These are phyloP conservation scores for Drosophila anomalipes DNA, from an alignment of 2,888 invertebrate genomes.

Conservation along the genomic window DNA sequence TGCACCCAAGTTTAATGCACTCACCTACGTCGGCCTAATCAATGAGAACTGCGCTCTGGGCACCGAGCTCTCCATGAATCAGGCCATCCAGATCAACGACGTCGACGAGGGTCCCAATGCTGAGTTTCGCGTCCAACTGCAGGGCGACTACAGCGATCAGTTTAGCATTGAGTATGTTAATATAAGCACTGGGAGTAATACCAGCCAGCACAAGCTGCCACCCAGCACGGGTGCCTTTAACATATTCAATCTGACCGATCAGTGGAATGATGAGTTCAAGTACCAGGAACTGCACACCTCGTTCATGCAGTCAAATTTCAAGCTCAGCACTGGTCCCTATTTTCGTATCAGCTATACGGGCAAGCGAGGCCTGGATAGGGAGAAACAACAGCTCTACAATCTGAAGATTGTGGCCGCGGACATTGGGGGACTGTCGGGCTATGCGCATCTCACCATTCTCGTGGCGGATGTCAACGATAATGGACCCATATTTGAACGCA, in stretches of 20 bases:
- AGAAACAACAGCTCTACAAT: conserved; percentile 89
- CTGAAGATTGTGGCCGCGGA: conserved; percentile 91
- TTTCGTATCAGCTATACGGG: conserved; percentile 83
- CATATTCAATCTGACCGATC: conserved; percentile 84
- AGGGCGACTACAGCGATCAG: conserved; percentile 91
- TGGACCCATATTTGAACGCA: conserved; percentile 89
- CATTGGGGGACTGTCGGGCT: conserved; percentile 90
- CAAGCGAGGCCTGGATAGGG: conserved; percentile 89
- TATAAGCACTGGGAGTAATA: conserved; percentile 85
- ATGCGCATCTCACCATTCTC: conserved; percentile 89
- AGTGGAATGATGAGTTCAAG: conserved; percentile 84
- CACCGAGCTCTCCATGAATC: conserved; percentile 89
- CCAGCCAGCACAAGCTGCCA: conserved; percentile 57
- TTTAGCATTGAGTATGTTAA: conserved; percentile 88
- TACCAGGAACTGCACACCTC: conserved; percentile 83
- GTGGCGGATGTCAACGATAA: conserved; percentile 94
- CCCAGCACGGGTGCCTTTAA: conserved; percentile 83
- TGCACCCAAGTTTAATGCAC: conserved; percentile 91
- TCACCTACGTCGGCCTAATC: conserved; percentile 91
- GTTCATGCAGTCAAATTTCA: conserved; percentile 81
- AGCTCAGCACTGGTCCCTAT: conserved; percentile 78
- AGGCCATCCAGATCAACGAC: conserved; percentile 90
- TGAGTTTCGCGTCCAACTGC: conserved; percentile 89
- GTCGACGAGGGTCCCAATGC: conserved; percentile 90
- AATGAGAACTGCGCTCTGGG: conserved; percentile 91